Evolutionary conservation across 1,140 invertebrate genomes (phyloP).

Genomic region (Brachionus koreanus): DNA sequence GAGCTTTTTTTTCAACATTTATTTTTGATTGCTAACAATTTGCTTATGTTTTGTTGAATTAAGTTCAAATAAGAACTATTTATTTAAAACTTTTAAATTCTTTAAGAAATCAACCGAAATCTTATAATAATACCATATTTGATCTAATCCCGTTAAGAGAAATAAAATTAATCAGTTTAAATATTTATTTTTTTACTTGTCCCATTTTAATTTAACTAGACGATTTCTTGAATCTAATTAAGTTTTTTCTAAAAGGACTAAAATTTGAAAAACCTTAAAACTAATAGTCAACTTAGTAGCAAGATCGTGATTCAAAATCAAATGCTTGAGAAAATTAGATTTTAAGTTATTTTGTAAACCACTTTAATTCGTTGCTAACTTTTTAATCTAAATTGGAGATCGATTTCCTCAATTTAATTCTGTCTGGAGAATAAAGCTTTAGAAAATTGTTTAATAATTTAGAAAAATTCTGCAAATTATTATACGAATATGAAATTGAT

Average conservation of each 20-base stretch:
- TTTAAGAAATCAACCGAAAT: background rate
- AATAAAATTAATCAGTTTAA: slow-evolving; percentile 30
- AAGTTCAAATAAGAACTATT: background rate
- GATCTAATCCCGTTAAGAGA: background rate
- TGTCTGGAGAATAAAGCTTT: background rate
- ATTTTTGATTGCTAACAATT: background rate
- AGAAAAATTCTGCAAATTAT: no score
- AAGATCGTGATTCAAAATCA: background rate
- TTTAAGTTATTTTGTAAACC: background rate
- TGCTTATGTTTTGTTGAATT: background rate
- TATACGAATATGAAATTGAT: no score
- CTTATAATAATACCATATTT: background rate
- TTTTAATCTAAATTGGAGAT: background rate
- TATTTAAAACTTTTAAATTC: background rate
- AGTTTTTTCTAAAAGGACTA: background rate
- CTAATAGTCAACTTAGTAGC: background rate
- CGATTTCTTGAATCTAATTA: background rate
- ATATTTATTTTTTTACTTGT: slow-evolving; percentile 27
- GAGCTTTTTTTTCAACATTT: background rate
- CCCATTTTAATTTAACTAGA: background rate
- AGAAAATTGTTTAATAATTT: background rate
- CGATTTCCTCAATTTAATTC: background rate
- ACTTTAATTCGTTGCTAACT: background rate
- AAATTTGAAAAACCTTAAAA: background rate
- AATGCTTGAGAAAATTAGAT: background rate